phyloP scores from a whole-genome alignment of 2,113 vertebrate species.

The Dasyornis broadbenti region DNA sequence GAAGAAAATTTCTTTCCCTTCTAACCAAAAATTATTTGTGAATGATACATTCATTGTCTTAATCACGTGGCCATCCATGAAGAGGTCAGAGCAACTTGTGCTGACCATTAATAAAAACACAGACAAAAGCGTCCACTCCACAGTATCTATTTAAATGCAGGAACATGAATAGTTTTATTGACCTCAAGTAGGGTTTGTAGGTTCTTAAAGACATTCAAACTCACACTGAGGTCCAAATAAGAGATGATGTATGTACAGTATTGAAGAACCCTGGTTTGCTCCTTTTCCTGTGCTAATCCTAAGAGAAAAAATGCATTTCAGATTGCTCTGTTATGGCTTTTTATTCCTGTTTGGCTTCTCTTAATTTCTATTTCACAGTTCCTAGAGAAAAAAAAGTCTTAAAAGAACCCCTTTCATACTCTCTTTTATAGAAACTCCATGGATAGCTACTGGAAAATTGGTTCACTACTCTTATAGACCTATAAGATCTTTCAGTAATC shows the following conservation, averaged over 20 bases:
- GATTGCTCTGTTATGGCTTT: neutral
- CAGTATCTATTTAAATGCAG: neutral
- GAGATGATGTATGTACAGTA: neutral
- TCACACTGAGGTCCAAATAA: neutral
- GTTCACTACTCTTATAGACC: neutral
- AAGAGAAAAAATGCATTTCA: neutral
- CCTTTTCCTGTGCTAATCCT: neutral
- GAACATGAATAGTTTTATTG: neutral
- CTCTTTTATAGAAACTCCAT: neutral
- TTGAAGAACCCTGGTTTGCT: neutral
- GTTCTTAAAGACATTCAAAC: neutral
- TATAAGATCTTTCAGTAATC: neutral
- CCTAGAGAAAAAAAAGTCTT: neutral
- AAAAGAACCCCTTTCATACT: neutral
- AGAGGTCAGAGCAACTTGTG: neutral
- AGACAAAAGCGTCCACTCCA: neutral
- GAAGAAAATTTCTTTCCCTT: neutral
- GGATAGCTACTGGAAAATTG: neutral
- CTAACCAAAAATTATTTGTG: neutral
- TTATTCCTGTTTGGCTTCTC: neutral
- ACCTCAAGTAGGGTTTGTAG: neutral
- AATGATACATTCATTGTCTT: neutral
- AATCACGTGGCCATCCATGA: neutral
- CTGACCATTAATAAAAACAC: neutral
- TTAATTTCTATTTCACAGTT: neutral